Evolutionary conservation across 2,797 vertebrate genomes (phyloP).

Genomic region (Artibeus lituratus): DNA sequence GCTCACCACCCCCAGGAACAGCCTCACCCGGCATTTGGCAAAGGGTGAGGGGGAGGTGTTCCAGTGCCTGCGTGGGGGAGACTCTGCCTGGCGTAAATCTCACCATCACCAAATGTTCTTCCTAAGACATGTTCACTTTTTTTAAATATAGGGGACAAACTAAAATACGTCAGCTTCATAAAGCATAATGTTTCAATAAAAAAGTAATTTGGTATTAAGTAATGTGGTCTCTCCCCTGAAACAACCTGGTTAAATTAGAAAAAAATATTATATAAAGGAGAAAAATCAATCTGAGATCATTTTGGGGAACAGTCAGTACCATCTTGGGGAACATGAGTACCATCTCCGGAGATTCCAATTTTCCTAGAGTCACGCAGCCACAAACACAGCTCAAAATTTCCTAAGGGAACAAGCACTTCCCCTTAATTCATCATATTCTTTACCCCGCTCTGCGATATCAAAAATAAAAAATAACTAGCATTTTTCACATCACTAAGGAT

Average conservation of each 20-base stretch:
- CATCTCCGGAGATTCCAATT: not conserved
- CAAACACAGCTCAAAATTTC: not conserved
- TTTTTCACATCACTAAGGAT: not conserved
- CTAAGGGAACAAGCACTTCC: not conserved
- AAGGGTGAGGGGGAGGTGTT: not conserved
- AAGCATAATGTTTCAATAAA: slow-evolving; percentile 35
- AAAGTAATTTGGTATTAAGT: slow-evolving; percentile 10
- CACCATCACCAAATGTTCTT: slow-evolving; percentile 21
- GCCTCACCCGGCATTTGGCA: not conserved
- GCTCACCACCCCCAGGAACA: slow-evolving; percentile 46
- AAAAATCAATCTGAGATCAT: not conserved
- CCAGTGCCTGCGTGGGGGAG: not conserved
- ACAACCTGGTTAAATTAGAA: not conserved
- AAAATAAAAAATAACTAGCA: slow-evolving; percentile 2
- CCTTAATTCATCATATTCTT: not conserved
- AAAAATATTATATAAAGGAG: not conserved
- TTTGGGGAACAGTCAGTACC: not conserved
- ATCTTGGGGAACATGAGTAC: not conserved
- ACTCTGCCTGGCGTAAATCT: not conserved
- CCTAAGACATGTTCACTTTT: not conserved
- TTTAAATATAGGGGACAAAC: not conserved
- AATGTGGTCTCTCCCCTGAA: slow-evolving; percentile 13
- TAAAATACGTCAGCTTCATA: not conserved
- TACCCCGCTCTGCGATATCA: not conserved
- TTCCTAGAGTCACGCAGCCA: not conserved